phyloP scores from a whole-genome alignment of 2,888 invertebrate species.

The Hetaerina titia region DNA sequence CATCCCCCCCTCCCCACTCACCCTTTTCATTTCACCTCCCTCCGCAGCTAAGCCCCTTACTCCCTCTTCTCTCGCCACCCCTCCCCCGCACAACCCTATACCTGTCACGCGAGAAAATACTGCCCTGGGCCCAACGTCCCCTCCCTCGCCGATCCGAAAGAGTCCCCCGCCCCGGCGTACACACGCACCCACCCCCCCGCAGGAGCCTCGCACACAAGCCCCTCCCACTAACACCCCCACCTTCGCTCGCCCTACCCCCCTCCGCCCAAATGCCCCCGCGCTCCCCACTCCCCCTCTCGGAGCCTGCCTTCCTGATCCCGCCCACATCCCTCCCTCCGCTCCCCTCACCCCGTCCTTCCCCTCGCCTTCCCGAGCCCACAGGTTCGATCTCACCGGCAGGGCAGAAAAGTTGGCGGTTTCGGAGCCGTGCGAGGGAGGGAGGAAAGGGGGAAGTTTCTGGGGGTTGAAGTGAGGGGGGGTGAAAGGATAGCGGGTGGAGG shows the following conservation, averaged over 20 bases:
- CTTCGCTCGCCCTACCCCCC: not conserved
- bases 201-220: conserved; percentile 2
- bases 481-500: not conserved
- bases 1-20: not conserved
- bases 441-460: not conserved
- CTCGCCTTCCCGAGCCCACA: not conserved
- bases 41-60: not conserved
- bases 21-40: not conserved
- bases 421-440: not conserved
- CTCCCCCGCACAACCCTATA: not conserved
- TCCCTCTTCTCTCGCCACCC: not conserved
- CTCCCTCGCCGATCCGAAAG: not conserved
- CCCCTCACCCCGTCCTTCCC: not conserved
- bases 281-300: not conserved
- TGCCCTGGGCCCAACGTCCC: not conserved
- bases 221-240: conserved; percentile 45
- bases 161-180: not conserved
- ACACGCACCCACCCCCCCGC: not conserved
- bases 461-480: not conserved
- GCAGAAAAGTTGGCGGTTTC: conserved; percentile 60
- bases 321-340: not conserved
- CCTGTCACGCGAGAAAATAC: conserved; percentile 65
- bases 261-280: not conserved
- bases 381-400: conserved; percentile 43
- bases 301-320: not conserved